A percentile compares a stretch with the other conserved stretches of the same genome.
Evolutionary conservation across 2,888 invertebrate genomes (phyloP).

Genomic region (Osedax frankpressi): DNA sequence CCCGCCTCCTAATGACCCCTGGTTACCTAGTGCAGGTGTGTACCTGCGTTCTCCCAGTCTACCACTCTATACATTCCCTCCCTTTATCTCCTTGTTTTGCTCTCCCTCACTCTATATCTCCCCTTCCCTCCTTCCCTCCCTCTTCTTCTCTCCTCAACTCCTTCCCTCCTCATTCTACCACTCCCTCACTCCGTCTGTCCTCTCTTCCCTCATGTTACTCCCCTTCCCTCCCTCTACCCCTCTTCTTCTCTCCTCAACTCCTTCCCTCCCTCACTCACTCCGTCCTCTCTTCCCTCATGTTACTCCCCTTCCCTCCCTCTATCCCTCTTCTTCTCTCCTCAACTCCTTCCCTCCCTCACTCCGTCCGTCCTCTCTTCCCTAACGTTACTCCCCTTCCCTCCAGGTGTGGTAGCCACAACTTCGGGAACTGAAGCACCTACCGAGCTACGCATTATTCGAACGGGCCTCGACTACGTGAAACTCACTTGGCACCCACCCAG

Average conservation of each 20-base stretch:
- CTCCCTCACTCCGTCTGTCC: background rate
- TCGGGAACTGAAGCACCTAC: conserved; percentile 43
- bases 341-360: background rate
- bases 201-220: background rate
- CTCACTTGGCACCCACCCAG: conserved; percentile 42
- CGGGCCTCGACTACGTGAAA: conserved; percentile 35
- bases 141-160: background rate
- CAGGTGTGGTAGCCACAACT: conserved; percentile 39
- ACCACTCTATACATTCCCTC: background rate
- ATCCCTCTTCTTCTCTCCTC: background rate
- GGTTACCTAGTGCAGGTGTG: conserved; percentile 34
- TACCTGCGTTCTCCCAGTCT: too few relatives aligned
- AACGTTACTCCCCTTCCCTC: conserved; percentile 21
- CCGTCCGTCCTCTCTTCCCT: background rate
- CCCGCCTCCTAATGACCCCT: conserved; percentile 36
- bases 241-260: background rate
- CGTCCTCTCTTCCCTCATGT: background rate
- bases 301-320: background rate
- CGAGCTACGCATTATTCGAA: conserved; percentile 30
- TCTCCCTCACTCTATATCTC: background rate
- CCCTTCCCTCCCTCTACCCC: background rate
- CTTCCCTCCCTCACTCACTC: background rate
- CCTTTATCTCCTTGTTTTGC: background rate
- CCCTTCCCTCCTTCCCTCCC: background rate
- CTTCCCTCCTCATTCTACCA: background rate